Evolutionary conservation across 2,888 invertebrate genomes (phyloP), one percentile per base, ranked within the genome.

Genomic region (Pardosa pseudoannulata): DNA sequence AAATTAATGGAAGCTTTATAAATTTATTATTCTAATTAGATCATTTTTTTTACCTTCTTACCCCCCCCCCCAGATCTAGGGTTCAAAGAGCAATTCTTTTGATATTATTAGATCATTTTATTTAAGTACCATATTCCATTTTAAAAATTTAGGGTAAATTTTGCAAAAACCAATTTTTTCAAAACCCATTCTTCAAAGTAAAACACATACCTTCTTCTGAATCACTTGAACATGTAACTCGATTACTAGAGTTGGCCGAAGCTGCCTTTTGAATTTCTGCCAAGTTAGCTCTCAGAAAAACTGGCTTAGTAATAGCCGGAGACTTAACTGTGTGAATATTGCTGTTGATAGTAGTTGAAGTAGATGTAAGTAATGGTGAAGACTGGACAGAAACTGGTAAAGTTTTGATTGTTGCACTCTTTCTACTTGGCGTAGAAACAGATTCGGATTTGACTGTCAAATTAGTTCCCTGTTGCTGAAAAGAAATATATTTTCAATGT

Each of bases 121-220:
- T n/a, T n/a, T n/a, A n/a, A n/a, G n/a, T n/a, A n/a, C n/a, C n/a
- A n/a, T n/a, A n/a, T n/a, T n/a, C n/a, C n/a, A n/a, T n/a, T n/a
- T n/a, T n/a, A n/a, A n/a, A n/a, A n/a, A n/a, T n/a, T n/a, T n/a
- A n/a, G n/a, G n/a, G n/a, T n/a, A n/a, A n/a, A n/a, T n/a, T n/a
- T n/a, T n/a, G n/a, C n/a, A n/a, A n/a, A n/a, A n/a, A n/a, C n/a
- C n/a, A n/a, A n/a, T n/a, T n/a, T n/a, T n/a, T n/a, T n/a, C n/a
- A n/a, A n/a, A n/a, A n/a, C n/a, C n/a, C n/a, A n/a, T n/a, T n/a
- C n/a, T n/a, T n/a, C n/a, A n/a, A n/a, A n/a, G n/a, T 36, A 7
- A 36, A 9, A 36, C 23, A 32, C 6, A 27, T 68, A 86, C 86
- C 87, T 70, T 85, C 88, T 29, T 88, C 88, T 13, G 79, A 79